Base-by-base conservation (phyloP, 2,113 vertebrate genomes). In the Casuarius casuarius region DNA sequence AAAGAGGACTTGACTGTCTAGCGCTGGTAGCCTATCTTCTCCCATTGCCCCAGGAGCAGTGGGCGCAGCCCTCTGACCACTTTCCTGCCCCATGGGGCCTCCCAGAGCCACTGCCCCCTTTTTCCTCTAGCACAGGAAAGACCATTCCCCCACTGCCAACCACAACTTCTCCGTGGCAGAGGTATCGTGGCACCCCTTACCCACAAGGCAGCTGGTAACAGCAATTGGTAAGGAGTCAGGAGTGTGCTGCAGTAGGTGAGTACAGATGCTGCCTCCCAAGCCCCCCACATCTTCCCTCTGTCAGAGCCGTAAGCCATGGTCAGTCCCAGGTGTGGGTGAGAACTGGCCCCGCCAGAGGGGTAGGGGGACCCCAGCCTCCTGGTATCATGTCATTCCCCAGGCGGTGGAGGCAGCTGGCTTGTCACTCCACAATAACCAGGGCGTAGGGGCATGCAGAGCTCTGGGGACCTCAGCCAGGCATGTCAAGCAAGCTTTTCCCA, bases 151-250 rank as follows among this genome's bases (percentile, higher is more conserved):
- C 52, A n/a, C 9, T 28, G 31, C 18, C 29, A 82, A 78, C 7
- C 35, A 77, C 19, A 31, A 42, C 29, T 9, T 38, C 51, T 63
- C 62, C 56, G 5, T 8, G 16, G 35, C 0, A 0, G 1, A 5
- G 12, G 28, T 44, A 74, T 15, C 33, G 72, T 44, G 35, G 76
- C 21, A 54, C 4, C 23, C 33, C 58, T 16, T 72, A 58, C 28
- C 80, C 49, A 28, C 2, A 76, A 73, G 16, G 21, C 44, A 20
- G 31, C 80, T 78, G 44, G 1, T 48, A 66, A 49, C 0, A 0
- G 35, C 1, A 0, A 31, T 12, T 26, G 29, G 8, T 25, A n/a
- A 83, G 66, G 16, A 56, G 14, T 52, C 67, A 70, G 74, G 49
- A 85, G 4, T 0, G 0, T 3, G 7, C 42, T 33, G 26, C 18